These are phyloP conservation scores for Trochalopteron elliotii DNA, from an alignment of 2,113 vertebrate genomes.

Conservation along the genomic window DNA sequence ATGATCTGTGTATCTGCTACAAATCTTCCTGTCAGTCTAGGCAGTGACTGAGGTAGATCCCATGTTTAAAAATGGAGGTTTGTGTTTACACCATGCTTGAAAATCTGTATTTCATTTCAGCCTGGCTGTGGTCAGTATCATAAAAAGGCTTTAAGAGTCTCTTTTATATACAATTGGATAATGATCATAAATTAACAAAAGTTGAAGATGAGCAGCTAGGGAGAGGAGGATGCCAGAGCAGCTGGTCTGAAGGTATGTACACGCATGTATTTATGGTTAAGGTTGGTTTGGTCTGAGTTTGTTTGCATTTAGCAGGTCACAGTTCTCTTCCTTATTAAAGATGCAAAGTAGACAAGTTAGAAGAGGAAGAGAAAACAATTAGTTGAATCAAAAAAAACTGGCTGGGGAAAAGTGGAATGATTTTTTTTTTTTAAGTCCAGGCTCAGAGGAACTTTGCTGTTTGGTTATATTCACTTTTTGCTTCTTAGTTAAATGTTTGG, in stretches of 20 bases:
- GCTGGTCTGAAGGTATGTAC: not conserved
- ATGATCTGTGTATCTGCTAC: not conserved
- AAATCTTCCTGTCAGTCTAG: not conserved
- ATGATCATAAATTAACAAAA: not conserved
- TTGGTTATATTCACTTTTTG: not conserved
- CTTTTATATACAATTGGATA: not conserved
- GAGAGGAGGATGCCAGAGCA: not conserved
- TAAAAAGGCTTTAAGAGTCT: not conserved
- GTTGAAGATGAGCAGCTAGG: not conserved
- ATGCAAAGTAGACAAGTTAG: not conserved
- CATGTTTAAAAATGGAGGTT: not conserved
- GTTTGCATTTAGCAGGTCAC: not conserved
- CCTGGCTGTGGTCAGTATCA: not conserved
- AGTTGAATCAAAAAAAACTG: not conserved
- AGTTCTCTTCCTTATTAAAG: not conserved
- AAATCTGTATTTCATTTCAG: not conserved
- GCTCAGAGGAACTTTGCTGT: not conserved
- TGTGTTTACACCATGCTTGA: not conserved
- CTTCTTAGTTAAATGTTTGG: not conserved
- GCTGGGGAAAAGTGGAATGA: not conserved
- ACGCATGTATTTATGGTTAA: not conserved
- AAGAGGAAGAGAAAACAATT: not conserved
- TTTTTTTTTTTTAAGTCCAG: not conserved
- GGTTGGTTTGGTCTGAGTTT: not conserved
- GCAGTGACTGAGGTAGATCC: not conserved